Evolutionary conservation across 2,113 vertebrate species (phyloP).

Genomic region (Vulpes vulpes): DNA sequence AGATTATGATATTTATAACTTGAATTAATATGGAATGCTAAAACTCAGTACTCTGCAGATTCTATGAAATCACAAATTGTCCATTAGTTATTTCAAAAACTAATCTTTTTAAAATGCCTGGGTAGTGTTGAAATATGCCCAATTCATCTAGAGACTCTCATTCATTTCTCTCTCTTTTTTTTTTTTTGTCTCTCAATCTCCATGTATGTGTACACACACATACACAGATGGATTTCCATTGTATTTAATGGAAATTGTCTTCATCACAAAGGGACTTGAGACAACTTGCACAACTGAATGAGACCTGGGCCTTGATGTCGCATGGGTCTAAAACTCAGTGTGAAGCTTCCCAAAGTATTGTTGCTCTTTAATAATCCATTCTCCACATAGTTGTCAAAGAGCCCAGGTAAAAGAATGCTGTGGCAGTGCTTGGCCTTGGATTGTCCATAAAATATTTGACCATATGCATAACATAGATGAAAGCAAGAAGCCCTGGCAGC

Average conservation of each 20-base stretch:
- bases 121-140: not conserved
- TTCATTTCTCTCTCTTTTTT: not conserved
- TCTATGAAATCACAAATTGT: not conserved
- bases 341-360: not conserved
- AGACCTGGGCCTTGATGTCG: not conserved
- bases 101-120: not conserved
- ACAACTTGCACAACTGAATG: not conserved
- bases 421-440: not conserved
- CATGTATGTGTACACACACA: not conserved
- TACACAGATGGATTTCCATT: not conserved
- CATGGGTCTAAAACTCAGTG: not conserved
- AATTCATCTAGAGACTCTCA: not conserved
- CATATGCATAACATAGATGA: not conserved
- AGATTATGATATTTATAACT: not conserved
- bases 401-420: slow-evolving; percentile 20
- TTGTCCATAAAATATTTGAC: slow-evolving; percentile 32
- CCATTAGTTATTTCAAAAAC: not conserved
- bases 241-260: not conserved
- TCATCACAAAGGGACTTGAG: not conserved
- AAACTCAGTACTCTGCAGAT: not conserved
- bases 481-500: slow-evolving; percentile 1
- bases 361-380: not conserved
- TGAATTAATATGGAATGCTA: not conserved
- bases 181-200: too few species aligned
- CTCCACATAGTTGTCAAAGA: slow-evolving; percentile 37